Conservation (phyloP, 2,113 vertebrate species). For the Macaca nemestrina region DNA sequence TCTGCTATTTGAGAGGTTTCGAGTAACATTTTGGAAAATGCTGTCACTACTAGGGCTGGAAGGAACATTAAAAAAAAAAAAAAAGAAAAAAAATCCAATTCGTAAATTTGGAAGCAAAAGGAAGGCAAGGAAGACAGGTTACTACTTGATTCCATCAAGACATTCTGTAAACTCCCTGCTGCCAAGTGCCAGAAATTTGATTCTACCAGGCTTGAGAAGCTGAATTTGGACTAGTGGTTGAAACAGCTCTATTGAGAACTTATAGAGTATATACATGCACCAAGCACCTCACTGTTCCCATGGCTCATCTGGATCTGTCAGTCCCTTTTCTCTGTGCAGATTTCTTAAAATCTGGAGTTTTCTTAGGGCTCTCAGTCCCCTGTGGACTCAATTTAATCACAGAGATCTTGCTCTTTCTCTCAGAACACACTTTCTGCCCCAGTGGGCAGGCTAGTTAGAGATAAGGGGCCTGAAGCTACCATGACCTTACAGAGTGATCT, state of each 20-base stretch:
- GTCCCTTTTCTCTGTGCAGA: not conserved
- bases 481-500: not conserved
- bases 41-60: not conserved
- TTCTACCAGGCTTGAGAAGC: not conserved
- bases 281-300: not conserved
- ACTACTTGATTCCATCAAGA: not conserved
- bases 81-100: not conserved
- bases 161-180: not conserved
- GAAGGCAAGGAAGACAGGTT: not conserved
- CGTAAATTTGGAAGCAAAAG: slow-evolving; percentile 1
- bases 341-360: not conserved
- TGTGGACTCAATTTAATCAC: not conserved
- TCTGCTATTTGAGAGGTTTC: not conserved
- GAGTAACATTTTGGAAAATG: slow-evolving; percentile 21
- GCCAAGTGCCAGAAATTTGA: slow-evolving; percentile 27
- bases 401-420: not conserved
- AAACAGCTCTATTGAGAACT: not conserved
- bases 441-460: not conserved
- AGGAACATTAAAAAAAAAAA: not conserved
- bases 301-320: not conserved
- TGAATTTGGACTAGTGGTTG: not conserved
- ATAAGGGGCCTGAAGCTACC: slow-evolving; percentile 36
- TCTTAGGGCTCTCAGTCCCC: not conserved
- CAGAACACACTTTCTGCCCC: slow-evolving; percentile 6
- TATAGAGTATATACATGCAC: rapidly evolving